Base-by-base conservation (phyloP, 2,113 vertebrate genomes). In the Eubucco bourcierii region DNA sequence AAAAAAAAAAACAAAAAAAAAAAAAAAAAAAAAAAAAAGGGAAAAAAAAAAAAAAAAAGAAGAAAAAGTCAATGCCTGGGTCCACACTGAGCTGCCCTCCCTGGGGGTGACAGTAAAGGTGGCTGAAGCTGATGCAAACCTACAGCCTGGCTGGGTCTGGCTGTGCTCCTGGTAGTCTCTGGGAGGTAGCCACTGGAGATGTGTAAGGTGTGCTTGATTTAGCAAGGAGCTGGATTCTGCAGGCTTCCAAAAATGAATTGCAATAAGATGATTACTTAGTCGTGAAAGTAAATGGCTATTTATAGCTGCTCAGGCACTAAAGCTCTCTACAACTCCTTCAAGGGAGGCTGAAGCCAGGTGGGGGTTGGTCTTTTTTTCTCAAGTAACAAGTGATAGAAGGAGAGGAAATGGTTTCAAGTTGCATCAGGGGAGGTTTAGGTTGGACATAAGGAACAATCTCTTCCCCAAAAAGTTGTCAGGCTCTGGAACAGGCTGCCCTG, bases 141-240 rank as follows among this genome's bases (percentile, higher is more conserved):
- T n/a, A n/a, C n/a, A 72, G 58, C 44, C 59, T 58, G 5, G 4
- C 12, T 3, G 41, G 52, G 34, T 46, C 15, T n/a, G 44, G 19
- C 5, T 15, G 1, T 9, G 37, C n/a, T 33, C 2, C 3, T 0
- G 27, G 34, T n/a, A 58, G 19, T 4, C 29, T n/a, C 23, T 23
- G 18, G 66, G 41, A 67, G 18, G 24, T 5, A 23, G 11, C 31
- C 64, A 14, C 63, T 15, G 59, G 58, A 13, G 20, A 39, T 9
- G 64, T 19, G 65, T 6, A 7, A 53, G 0, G 6, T 4, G 13
- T 2, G 7, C 19, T 59, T 52, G 5, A 15, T 9, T 41, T 7
- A 66, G 58, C 58, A 63, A 37, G 63, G 73, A 24, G 9, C 6
- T 85, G 84, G 24, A 23, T 41, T 41, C 20, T 60, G 66, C 20